Conservation (phyloP, 2,797 vertebrate species). For the Eurystomus glaucurus region DNA sequence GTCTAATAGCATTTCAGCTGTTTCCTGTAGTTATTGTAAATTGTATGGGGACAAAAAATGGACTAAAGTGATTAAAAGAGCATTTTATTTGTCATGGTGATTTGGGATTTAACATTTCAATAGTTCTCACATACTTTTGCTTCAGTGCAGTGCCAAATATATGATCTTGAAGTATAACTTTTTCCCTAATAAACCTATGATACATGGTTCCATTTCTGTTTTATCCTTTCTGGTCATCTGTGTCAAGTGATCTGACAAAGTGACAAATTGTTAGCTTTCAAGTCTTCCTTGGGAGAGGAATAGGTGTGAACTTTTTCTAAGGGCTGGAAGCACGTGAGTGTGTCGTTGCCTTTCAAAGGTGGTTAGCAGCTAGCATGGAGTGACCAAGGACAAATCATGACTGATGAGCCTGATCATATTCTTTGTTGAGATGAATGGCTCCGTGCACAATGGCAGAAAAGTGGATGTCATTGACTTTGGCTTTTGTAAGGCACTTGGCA, state of each 20-base stretch:
- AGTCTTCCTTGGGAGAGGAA: not conserved
- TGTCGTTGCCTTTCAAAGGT: not conserved
- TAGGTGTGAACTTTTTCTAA: not conserved
- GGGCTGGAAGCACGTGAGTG: not conserved
- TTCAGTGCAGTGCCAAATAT: conserved; percentile 34
- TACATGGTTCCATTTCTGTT: conserved; percentile 38
- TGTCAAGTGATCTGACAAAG: not conserved
- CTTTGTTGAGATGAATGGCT: not conserved
- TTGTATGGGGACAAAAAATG: not conserved
- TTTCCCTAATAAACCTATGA: conserved; percentile 45
- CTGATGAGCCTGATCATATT: not conserved
- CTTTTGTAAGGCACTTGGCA: not conserved
- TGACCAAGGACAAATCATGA: not conserved
- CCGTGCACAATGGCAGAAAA: not conserved
- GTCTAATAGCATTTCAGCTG: not conserved
- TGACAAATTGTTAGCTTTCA: not conserved
- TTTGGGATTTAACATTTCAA: conserved; percentile 39
- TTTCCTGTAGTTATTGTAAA: conserved; percentile 6
- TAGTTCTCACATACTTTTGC: conserved; percentile 27
- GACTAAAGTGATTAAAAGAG: conserved; percentile 12
- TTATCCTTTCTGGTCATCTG: conserved; percentile 16
- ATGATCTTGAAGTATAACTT: conserved; percentile 34
- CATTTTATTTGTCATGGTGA: not conserved
- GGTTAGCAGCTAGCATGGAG: not conserved
- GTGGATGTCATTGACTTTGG: not conserved